phyloP scores from a whole-genome alignment of 2,113 vertebrate species.

The Cochlearius cochlearius region DNA sequence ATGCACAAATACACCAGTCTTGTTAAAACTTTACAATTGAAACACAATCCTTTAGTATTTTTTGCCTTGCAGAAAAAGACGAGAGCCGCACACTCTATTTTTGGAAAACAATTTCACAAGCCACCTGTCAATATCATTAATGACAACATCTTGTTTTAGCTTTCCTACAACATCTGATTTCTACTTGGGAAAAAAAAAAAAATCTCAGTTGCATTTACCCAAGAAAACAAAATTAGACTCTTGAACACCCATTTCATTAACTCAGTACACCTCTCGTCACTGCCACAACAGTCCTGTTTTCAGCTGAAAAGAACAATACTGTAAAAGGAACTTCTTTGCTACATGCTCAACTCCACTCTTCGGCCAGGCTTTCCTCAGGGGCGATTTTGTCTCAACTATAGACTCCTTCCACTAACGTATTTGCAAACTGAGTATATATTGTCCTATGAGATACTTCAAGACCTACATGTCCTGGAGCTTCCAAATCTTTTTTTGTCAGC shows the following conservation, averaged over 20 bases:
- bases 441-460: background rate
- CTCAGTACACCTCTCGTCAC: background rate
- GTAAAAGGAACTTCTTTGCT: background rate
- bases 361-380: background rate
- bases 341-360: background rate
- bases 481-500: background rate
- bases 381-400: background rate
- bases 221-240: background rate
- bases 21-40: background rate
- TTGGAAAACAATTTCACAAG: background rate
- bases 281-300: background rate
- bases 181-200: background rate
- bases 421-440: background rate
- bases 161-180: background rate
- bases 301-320: background rate
- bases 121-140: background rate
- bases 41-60: background rate
- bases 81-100: background rate
- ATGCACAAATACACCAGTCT: accelerated
- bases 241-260: background rate
- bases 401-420: background rate
- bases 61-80: too few species aligned
- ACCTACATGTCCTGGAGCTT: background rate
- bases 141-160: background rate
- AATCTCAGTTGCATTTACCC: background rate